Conservation (phyloP, 35 echinoderm and acorn worm genomes). For the Apostichopus parvimensis region DNA sequence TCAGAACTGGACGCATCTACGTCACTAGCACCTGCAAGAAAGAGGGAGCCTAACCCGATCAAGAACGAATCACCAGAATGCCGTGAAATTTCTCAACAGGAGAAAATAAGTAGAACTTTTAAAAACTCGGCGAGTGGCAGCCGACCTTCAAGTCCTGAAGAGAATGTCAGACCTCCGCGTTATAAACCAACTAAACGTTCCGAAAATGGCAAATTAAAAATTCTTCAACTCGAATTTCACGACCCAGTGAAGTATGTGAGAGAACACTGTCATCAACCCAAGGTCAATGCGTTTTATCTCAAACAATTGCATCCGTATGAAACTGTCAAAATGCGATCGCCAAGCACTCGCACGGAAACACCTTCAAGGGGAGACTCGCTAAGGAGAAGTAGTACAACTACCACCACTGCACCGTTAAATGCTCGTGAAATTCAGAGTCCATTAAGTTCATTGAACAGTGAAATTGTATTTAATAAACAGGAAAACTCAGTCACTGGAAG, state of each 20-base stretch:
- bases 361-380: not conserved
- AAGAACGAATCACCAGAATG: too few relatives aligned
- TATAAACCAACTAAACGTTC: not conserved
- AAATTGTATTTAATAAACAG: slow-evolving; percentile 26
- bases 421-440: not conserved
- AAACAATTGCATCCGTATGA: not conserved
- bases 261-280: slow-evolving; percentile 1
- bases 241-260: slow-evolving; percentile 11
- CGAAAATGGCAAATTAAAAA: slow-evolving; percentile 1
- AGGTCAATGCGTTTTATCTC: not conserved
- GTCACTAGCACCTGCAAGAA: too few relatives aligned
- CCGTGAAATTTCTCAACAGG: too few relatives aligned
- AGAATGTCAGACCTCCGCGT: too few relatives aligned
- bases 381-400: not conserved
- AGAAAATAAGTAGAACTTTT: too few relatives aligned
- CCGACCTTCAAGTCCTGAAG: too few relatives aligned
- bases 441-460: not conserved
- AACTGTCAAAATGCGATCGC: not conserved
- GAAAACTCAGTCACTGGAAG: slow-evolving; percentile 34
- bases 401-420: not conserved
- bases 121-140: too few relatives aligned
- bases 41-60: too few relatives aligned
- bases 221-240: slow-evolving; percentile 28
- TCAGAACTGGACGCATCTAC: too few relatives aligned
- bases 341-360: not conserved